Evolutionary conservation across 2,888 invertebrate species (phyloP).

Genomic region (Cotesia congregata): DNA sequence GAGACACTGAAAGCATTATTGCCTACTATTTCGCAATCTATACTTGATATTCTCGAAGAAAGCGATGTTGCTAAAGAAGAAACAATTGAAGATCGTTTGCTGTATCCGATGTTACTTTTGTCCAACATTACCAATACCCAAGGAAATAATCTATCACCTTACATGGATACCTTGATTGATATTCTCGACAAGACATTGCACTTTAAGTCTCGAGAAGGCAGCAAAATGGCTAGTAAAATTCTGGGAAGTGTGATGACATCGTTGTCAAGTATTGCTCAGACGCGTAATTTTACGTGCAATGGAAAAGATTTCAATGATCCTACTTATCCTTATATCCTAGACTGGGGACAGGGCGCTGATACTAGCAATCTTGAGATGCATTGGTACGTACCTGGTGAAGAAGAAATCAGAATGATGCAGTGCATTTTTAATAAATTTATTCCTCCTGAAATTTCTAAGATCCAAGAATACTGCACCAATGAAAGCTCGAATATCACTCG

Average conservation of each 20-base stretch:
- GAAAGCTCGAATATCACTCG: slow-evolving; percentile 71
- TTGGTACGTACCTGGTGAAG: slow-evolving; percentile 84
- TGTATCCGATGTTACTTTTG: slow-evolving; percentile 83
- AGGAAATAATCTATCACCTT: slow-evolving; percentile 76
- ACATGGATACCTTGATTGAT: slow-evolving; percentile 76
- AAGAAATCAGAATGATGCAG: slow-evolving; percentile 79
- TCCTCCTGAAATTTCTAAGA: slow-evolving; percentile 75
- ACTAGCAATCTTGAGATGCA: slow-evolving; percentile 77
- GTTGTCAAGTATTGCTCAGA: slow-evolving; percentile 74
- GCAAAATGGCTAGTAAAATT: slow-evolving; percentile 75
- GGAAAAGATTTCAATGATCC: slow-evolving; percentile 76
- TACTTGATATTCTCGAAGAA: slow-evolving; percentile 73
- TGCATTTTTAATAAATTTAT: slow-evolving; percentile 78
- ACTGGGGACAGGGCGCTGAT: slow-evolving; percentile 85
- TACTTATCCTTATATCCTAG: slow-evolving; percentile 79
- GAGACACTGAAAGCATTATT: slow-evolving; percentile 81
- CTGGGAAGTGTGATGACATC: slow-evolving; percentile 75
- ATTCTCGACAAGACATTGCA: slow-evolving; percentile 81
- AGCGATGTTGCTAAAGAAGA: slow-evolving; percentile 80
- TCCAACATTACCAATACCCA: slow-evolving; percentile 80
- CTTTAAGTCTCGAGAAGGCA: slow-evolving; percentile 79
- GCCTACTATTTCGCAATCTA: slow-evolving; percentile 79
- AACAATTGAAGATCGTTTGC: slow-evolving; percentile 82
- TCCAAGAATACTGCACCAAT: slow-evolving; percentile 73
- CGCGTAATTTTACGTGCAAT: slow-evolving; percentile 71